Base-by-base conservation (phyloP, 2,888 invertebrate genomes). In the Tigriopus californicus region DNA sequence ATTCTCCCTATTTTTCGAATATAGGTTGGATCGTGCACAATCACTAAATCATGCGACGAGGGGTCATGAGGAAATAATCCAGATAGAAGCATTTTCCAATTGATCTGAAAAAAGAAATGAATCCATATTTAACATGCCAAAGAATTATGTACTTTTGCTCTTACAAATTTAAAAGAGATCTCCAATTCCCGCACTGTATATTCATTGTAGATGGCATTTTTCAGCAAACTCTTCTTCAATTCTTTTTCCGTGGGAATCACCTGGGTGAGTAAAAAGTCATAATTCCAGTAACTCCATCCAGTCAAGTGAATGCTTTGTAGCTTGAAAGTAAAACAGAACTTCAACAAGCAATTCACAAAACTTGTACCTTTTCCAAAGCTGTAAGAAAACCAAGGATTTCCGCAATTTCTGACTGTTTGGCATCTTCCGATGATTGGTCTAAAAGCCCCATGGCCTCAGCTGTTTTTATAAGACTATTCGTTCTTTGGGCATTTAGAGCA, bases 1-100 rank as follows among this genome's bases (percentile, higher is more conserved):
- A 56, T 56, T n/a, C 56, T 1, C 18, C 56, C 56, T 5, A 56
- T 11, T 33, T 56, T 56, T 33, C 56, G 20, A 8, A 56, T 20
- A 22, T 56, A 56, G 22, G 56, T 44, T 4, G 56, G 56, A 44
- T 56, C 46, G 46, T 56, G 56, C 10, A 56, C 56, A 41, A 56
- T 13, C 10, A 44, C 20, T 15, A 22, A 13, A 22, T 42, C 44
- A 22, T 56, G 18, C 1, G 42, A 15, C 8, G 24, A 12, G 4
- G 53, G 53, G 4, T 4, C 6, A 12, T 41, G 25, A 20, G 42
- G 42, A 44, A 56, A 56, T 18, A 56, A 22, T 42, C 56, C 56
- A 5, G n/a, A 3, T 12, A 56, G 25, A 10, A 56, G 33, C 15
- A 41, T 13, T 22, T 41, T 56, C 56, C 56, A 56, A 46, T 56